Percentiles rank a stretch among this genome's conserved stretches.
phyloP scores from a whole-genome alignment of 2,888 invertebrate genomes.

The Troglohyphantes excavatus region DNA sequence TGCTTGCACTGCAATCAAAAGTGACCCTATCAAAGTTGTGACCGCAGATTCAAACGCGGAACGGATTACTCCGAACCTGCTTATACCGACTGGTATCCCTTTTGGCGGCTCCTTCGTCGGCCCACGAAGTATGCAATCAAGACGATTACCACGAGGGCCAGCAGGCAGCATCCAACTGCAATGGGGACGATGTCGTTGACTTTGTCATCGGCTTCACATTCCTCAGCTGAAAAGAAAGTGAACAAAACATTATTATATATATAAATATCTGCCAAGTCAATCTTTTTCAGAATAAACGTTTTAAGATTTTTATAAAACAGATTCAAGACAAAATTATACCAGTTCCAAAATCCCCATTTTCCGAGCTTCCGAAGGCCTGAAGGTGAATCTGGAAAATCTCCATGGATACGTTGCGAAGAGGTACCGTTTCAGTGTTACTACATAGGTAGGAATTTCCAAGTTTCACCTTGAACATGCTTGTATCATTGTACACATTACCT shows the following conservation, averaged over 20 bases:
- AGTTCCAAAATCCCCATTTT: slow-evolving; percentile 26
- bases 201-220: slow-evolving; percentile 82
- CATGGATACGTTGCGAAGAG: slow-evolving; percentile 61
- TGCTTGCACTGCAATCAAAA: slow-evolving; percentile 4
- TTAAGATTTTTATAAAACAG: no score
- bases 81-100: slow-evolving; percentile 95
- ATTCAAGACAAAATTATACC: slow-evolving; percentile 32
- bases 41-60: not conserved
- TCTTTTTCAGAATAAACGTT: no score
- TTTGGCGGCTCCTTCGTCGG: slow-evolving; percentile 90
- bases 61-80: not conserved
- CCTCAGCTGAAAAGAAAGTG: slow-evolving; percentile 69
- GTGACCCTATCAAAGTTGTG: slow-evolving; percentile 14
- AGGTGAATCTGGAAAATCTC: slow-evolving; percentile 44
- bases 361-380: slow-evolving; percentile 44
- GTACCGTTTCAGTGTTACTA: not conserved
- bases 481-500: slow-evolving; percentile 26
- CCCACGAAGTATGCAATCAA: slow-evolving; percentile 96
- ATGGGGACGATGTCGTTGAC: slow-evolving; percentile 95
- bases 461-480: slow-evolving; percentile 25
- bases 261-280: no score
- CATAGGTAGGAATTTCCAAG: slow-evolving; percentile 67
- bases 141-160: slow-evolving; percentile 93
- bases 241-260: no score
- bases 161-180: slow-evolving; percentile 96